Base-by-base conservation (phyloP, 2,888 invertebrate species). In the Trilocha varians region DNA sequence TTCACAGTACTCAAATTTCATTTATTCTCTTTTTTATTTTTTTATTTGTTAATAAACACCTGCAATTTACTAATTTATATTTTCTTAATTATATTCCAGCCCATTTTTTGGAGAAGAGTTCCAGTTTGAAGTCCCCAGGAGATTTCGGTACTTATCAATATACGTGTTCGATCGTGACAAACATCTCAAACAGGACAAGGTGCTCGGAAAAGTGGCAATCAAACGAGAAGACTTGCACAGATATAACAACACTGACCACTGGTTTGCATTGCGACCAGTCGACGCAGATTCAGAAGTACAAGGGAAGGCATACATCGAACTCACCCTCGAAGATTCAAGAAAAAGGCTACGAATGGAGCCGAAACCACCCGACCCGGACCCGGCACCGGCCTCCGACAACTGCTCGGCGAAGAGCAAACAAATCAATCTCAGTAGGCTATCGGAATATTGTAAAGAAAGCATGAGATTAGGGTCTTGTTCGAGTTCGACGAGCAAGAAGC, bases 31-130 rank as follows among this genome's bases (percentile, higher is more conserved):
- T n/a, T n/a, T n/a, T n/a, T n/a, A n/a, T n/a, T n/a, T n/a, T n/a
- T n/a, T n/a, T n/a, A n/a, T n/a, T n/a, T n/a, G n/a, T n/a, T n/a
- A n/a, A n/a, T n/a, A 11, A 3, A 25, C 8, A 4, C 25, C 25
- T 25, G 6, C 2, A 9, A 6, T 9, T 9, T 25, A 25, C 25
- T 25, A 25, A 25, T 11, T 11, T 25, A 11, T 25, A 5, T 5
- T 25, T 25, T 1, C 8, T 25, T 11, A 25, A n/a, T 25, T 48
- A 73, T 59, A 60, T 91, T 88, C 55, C 77, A 93, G 93, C 73
- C 96, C 96, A 53, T 96, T 96, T 80, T 96, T 95, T 76, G 95
- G 95, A 48, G 96, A 96, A 73, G 96, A 96, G 78, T 96, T 95
- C 84, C 93, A 95, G 74, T 96, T 96, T 71, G 95, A 96, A 78